Evolutionary conservation across 2,113 vertebrate genomes (phyloP).

Genomic region (Recurvirostra avosetta): DNA sequence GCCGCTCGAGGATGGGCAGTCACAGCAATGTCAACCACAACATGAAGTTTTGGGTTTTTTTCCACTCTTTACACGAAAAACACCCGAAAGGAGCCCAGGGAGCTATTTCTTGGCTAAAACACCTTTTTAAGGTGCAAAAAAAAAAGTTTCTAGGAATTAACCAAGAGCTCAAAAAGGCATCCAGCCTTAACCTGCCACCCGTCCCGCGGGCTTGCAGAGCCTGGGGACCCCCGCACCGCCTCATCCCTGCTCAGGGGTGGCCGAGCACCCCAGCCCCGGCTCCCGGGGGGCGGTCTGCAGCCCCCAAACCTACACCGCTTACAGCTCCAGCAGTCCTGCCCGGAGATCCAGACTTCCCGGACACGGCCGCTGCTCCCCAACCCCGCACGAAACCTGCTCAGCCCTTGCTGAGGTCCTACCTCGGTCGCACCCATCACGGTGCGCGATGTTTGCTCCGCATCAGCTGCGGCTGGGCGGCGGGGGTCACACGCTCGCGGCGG

Average conservation of each 20-base stretch:
- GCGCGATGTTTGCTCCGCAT: accelerated
- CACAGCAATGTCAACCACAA: not conserved
- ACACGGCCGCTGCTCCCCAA: accelerated
- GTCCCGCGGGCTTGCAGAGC: accelerated
- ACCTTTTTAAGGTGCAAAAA: not conserved
- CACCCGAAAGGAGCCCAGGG: not conserved
- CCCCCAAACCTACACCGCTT: not conserved
- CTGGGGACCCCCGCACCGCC: not conserved
- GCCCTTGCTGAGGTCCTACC: not conserved
- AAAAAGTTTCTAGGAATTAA: not conserved
- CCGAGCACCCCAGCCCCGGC: not conserved
- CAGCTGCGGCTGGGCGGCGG: not conserved
- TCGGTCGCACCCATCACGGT: accelerated
- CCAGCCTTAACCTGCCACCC: not conserved
- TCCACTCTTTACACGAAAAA: not conserved
- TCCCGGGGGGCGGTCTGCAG: not conserved
- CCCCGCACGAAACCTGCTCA: not conserved
- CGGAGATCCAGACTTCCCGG: not conserved
- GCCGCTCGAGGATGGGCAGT: not conserved
- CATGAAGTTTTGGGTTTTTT: not conserved
- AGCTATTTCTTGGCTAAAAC: not conserved
- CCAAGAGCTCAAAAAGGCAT: not conserved
- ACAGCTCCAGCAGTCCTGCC: not conserved
- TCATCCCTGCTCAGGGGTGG: too few species aligned
- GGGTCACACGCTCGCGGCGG: accelerated